Evolutionary conservation across 2,888 invertebrate genomes (phyloP), one percentile per base, ranked within the genome.

Genomic region (Patella caerulea): DNA sequence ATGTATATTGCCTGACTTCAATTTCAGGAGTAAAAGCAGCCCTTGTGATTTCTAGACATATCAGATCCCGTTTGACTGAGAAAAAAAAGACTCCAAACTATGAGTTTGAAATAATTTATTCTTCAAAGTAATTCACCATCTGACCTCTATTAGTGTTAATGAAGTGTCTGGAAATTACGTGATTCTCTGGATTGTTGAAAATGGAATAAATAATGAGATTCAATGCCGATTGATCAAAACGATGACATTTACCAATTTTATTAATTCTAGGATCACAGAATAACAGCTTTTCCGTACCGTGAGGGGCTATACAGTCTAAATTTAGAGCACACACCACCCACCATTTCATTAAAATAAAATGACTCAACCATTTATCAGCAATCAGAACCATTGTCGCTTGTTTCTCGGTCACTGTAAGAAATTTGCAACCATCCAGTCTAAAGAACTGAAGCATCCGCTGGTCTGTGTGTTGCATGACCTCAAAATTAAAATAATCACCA

Each of bases 161-260:
- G 9, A 45, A 45, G 1, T 45, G 45, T 45, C 45, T 45, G 7
- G 75, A 71, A 55, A 75, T 24, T 34, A 54, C 19, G 14, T 55
- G 75, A 17, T 71, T 71, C 5, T 70, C 15, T 7, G 53, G 52
- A 54, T 24, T 17, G 71, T 34, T n/a, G 54, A 55, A 75, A 29
- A 71, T 71, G 29, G 70, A 29, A 34, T 70, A 75, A 24, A 70
- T 17, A 19, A 75, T 34, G 34, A 75, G 70, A 71, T 75, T 75
- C 2, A 75, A 17, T 14, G 24, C 71, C 9, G 75, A 75, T n/a
- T 75, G 75, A 55, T 75, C 75, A 71, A 71, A 75, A 14, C 75
- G 34, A 54, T 75, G 75, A 55, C 75, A 75, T 24, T 69, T 34
- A 15, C 70, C 75, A 12, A 55, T 55, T 29, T 14, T 71, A 29